phyloP scores from a whole-genome alignment of 2,888 invertebrate species.

The Arctia plantaginis region DNA sequence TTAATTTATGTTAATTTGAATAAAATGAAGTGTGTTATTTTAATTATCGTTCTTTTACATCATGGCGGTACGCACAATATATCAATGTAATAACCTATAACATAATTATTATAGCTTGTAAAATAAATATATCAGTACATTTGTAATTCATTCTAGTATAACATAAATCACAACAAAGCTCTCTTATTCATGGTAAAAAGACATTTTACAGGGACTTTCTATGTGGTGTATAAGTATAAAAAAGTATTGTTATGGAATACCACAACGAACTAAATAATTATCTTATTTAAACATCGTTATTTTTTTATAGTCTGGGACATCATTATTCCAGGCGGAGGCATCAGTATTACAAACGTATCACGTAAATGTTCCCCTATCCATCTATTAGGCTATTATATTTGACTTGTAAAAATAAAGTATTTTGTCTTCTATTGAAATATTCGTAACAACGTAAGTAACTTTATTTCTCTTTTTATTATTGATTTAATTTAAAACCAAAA shows the following conservation, averaged over 20 bases:
- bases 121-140: conserved; percentile 51
- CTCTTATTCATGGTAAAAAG: conserved; percentile 72
- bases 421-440: neutral
- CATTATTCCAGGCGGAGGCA: neutral
- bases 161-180: conserved; percentile 58
- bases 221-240: conserved; percentile 50
- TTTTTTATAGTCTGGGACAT: neutral
- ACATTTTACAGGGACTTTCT: conserved; percentile 78
- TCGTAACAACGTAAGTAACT: neutral
- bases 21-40: conserved; percentile 43
- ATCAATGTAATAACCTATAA: conserved; percentile 50
- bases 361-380: neutral
- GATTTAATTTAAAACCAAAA: neutral
- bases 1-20: conserved; percentile 56
- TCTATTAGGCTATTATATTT: neutral
- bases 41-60: conserved; percentile 38
- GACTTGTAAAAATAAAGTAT: neutral
- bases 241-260: conserved; percentile 45
- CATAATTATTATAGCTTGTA: conserved; percentile 40
- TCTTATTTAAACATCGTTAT: neutral
- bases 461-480: neutral
- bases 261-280: conserved; percentile 28
- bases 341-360: neutral
- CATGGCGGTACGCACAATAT: conserved; percentile 57
- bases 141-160: conserved; percentile 46